phyloP scores from a whole-genome alignment of 1,140 invertebrate species.

The Idris sp. region DNA sequence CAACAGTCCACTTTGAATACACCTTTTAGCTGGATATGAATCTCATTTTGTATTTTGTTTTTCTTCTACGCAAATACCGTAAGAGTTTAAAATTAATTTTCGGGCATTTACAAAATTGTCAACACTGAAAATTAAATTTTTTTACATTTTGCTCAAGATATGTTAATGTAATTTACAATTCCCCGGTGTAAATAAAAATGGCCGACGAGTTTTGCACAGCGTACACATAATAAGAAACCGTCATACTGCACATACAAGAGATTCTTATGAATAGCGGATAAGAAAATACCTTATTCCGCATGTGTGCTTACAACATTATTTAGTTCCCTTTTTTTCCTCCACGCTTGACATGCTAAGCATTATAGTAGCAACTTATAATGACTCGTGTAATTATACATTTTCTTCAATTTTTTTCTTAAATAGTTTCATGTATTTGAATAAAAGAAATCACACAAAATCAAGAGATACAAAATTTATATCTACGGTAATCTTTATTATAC shows the following conservation, averaged over 20 bases:
- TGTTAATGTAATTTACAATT: slow-evolving; percentile 56
- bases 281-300: slow-evolving; percentile 52
- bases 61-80: too few relatives aligned
- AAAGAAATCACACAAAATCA: too few relatives aligned
- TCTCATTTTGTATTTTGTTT: too few relatives aligned
- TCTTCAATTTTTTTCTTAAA: slow-evolving; percentile 4
- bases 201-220: slow-evolving; percentile 43
- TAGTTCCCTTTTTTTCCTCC: slow-evolving; percentile 48
- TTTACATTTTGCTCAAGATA: too few relatives aligned
- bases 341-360: slow-evolving; percentile 44
- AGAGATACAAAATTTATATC: too few relatives aligned
- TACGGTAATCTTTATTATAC: too few relatives aligned
- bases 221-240: slow-evolving; percentile 50
- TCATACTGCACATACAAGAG: slow-evolving; percentile 54
- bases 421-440: too few relatives aligned
- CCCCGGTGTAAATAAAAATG: slow-evolving; percentile 59
- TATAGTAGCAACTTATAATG: slow-evolving; percentile 45
- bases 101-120: too few relatives aligned
- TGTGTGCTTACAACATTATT: slow-evolving; percentile 49
- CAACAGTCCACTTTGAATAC: not conserved
- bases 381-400: slow-evolving; percentile 19
- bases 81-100: too few relatives aligned
- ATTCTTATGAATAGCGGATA: slow-evolving; percentile 59
- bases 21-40: too few relatives aligned
- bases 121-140: too few relatives aligned